Conservation (phyloP, 2,888 invertebrate species). For the Carpatolechia fugitivella region DNA sequence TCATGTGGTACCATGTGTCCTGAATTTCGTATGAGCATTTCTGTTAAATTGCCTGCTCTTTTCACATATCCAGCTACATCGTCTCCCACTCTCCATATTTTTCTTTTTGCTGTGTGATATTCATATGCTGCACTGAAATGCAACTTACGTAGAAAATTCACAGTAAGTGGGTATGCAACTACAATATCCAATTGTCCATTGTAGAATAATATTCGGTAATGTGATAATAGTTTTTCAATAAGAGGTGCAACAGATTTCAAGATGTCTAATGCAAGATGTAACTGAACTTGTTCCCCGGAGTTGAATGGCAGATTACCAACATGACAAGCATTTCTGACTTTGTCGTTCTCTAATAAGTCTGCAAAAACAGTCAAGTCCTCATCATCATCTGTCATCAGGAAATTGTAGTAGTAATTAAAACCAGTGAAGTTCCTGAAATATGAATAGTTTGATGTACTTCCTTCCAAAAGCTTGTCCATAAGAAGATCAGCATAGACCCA, state of each 20-base stretch:
- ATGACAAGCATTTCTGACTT: slow-evolving; percentile 77
- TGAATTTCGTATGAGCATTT: slow-evolving; percentile 85
- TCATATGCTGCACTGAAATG: slow-evolving; percentile 81
- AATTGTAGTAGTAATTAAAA: slow-evolving; percentile 87
- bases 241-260: slow-evolving; percentile 77
- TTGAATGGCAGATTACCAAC: slow-evolving; percentile 80
- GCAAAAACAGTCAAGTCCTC: slow-evolving; percentile 53
- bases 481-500: slow-evolving; percentile 83
- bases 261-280: slow-evolving; percentile 74
- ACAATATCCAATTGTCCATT: slow-evolving; percentile 84
- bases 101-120: slow-evolving; percentile 81
- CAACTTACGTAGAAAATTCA: slow-evolving; percentile 83
- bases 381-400: slow-evolving; percentile 71
- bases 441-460: slow-evolving; percentile 49
- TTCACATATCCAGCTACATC: slow-evolving; percentile 88
- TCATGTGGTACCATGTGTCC: slow-evolving; percentile 86
- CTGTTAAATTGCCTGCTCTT: slow-evolving; percentile 83
- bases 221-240: slow-evolving; percentile 62
- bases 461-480: slow-evolving; percentile 83
- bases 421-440: slow-evolving; percentile 85
- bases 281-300: slow-evolving; percentile 67
- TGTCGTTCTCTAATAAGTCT: slow-evolving; percentile 50
- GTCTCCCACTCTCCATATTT: slow-evolving; percentile 82
- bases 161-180: slow-evolving; percentile 79
- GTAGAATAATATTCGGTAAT: slow-evolving; percentile 80